Evolutionary conservation across 2,797 vertebrate species (phyloP), one percentile per base, ranked within the genome.

Genomic region (Poecilia wingei): DNA sequence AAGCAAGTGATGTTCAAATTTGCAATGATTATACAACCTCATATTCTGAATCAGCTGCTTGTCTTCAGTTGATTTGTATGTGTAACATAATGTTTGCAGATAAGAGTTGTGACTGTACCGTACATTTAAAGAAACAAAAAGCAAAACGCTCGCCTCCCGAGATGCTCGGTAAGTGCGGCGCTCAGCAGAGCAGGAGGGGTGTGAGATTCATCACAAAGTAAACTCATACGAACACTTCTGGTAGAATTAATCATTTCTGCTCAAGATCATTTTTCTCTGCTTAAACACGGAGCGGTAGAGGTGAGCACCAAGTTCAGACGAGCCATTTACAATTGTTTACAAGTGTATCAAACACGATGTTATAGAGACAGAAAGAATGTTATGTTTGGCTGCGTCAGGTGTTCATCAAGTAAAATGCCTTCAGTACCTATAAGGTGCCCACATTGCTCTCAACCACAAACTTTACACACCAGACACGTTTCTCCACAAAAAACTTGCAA

Each of bases 221-320:
- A 93, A 91, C 78, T 80, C 73, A 79, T 91, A 91, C 88, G 84
- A 88, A 93, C 87, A 90, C 84, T 78, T 79, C 79, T 87, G 86
- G 87, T 82, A 86, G 84, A 84, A 89, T 85, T 86, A 43, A 85
- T 92, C 76, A 84, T 81, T 84, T 85, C 82, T 83, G 76, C 82
- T 80, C 85, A 80, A 3, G 45, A 81, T 53, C 51, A 77, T 85
- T 83, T 88, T 81, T 83, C 82, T 76, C 43, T 75, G 86, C 91
- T 91, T 89, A 84, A 84, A 33, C 85, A 88, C 12, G 12, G 13
- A 75, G 74, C 68, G 74, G 47, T 86, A 0, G 10, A 69, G 68
- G 78, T 79, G 53, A 73, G 75, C 79, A 10, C 46, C 47, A 43
- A 31, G 49, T 77, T 82, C 59, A 79, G 41, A 79, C 68, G 69